Conservation (phyloP, 2,797 vertebrate genomes). For the Fundulus diaphanus region DNA sequence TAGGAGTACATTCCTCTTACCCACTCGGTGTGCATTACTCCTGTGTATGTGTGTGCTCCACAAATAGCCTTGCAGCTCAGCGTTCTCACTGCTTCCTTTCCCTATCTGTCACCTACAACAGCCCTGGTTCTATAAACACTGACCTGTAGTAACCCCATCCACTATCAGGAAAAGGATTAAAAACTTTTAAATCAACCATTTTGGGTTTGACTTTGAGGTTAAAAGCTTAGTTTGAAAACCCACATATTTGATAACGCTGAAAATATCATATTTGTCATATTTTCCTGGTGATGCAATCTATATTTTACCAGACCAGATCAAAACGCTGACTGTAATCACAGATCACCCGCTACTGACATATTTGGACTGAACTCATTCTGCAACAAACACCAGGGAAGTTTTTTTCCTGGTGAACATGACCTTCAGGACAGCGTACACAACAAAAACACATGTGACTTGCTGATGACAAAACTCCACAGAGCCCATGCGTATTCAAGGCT, state of each 20-base stretch:
- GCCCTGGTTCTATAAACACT: slow-evolving; percentile 16
- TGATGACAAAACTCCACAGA: slow-evolving; percentile 26
- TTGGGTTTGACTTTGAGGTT: background rate
- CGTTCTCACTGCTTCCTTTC: background rate
- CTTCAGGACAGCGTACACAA: background rate
- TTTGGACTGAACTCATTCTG: background rate
- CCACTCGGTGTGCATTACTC: background rate
- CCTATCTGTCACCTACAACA: slow-evolving; percentile 9
- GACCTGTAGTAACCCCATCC: background rate
- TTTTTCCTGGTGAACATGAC: background rate
- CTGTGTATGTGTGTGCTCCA: slow-evolving; percentile 3
- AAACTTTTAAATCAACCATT: background rate
- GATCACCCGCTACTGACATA: background rate
- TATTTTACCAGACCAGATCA: background rate
- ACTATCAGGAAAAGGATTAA: background rate
- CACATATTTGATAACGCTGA: background rate
- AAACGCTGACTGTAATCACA: background rate
- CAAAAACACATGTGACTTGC: background rate
- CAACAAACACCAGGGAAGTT: background rate
- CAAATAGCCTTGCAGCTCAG: slow-evolving; percentile 21
- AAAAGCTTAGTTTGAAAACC: background rate
- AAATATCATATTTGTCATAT: background rate
- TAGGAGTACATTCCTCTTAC: background rate
- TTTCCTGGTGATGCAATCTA: background rate
- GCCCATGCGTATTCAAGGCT: background rate